These are phyloP conservation scores for Bergia puertoricense DNA, from an alignment of 92 coral and sea anemone genomes.

Conservation along the genomic window DNA sequence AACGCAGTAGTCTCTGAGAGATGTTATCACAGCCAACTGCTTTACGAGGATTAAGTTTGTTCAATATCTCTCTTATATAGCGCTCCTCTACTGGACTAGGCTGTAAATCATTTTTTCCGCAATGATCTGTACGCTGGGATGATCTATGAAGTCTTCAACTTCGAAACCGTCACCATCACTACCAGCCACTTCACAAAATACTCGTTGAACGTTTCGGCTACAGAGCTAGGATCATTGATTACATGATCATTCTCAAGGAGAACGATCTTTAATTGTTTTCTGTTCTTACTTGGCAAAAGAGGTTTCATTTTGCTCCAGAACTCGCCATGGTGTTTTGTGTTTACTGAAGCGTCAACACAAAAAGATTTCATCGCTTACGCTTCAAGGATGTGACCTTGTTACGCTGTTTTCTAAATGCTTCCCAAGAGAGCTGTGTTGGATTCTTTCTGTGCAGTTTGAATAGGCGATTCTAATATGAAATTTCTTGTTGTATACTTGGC, in stretches of 20 bases:
- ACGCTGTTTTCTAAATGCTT: slow-evolving; percentile 45
- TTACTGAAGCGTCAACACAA: slow-evolving; percentile 29
- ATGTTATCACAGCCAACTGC: slow-evolving; percentile 46
- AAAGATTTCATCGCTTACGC: slow-evolving; percentile 44
- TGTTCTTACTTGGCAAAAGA: background rate
- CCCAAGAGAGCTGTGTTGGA: background rate
- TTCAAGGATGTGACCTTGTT: slow-evolving; percentile 54
- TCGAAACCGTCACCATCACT: slow-evolving; percentile 26
- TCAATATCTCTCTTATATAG: slow-evolving; percentile 27
- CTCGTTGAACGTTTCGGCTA: slow-evolving; percentile 46
- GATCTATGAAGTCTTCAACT: slow-evolving; percentile 49
- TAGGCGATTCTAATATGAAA: too few relatives aligned
- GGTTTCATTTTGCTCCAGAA: slow-evolving; percentile 63
- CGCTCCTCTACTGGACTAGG: background rate
- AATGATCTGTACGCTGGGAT: slow-evolving; percentile 44
- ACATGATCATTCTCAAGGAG: background rate
- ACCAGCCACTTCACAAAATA: slow-evolving; percentile 51
- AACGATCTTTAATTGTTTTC: background rate
- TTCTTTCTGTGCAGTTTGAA: too few relatives aligned
- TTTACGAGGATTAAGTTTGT: slow-evolving; percentile 41
- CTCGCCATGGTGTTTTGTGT: slow-evolving; percentile 63
- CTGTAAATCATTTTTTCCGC: background rate
- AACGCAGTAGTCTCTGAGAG: slow-evolving; percentile 34
- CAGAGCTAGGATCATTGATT: slow-evolving; percentile 24
- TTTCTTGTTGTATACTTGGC: too few relatives aligned